Conservation (phyloP, 2,797 vertebrate genomes). For the Knipowitschia caucasica region DNA sequence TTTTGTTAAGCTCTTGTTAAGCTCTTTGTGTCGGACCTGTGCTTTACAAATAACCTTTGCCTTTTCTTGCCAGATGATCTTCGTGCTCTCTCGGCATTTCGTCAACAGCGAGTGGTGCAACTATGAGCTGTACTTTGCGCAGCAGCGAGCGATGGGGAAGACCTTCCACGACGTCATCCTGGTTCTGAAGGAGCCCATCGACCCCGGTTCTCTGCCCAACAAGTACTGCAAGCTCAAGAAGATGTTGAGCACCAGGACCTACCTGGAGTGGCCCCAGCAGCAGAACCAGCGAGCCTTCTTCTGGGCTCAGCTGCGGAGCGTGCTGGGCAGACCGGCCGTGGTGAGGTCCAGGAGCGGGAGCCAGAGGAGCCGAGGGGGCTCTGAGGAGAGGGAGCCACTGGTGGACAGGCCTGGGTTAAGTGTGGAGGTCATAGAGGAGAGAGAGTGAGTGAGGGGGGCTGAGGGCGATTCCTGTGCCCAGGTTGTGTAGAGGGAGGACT, state of each 20-base stretch:
- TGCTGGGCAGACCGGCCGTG: constrained; percentile 71
- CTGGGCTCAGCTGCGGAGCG: constrained; percentile 80
- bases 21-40: no score
- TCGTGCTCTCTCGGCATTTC: constrained; percentile 81
- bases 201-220: constrained; percentile 73
- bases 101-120: constrained; percentile 91
- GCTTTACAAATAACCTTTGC: no score
- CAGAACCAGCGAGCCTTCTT: constrained; percentile 77
- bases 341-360: constrained; percentile 23
- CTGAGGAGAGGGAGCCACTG: constrained; percentile 15
- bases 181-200: constrained; percentile 81
- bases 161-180: constrained; percentile 79
- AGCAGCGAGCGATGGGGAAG: constrained; percentile 82
- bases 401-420: constrained; percentile 11
- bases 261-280: constrained; percentile 85
- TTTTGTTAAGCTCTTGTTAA: no score
- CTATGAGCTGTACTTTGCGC: constrained; percentile 87
- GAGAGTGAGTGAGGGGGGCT: no score
- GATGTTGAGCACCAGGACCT: constrained; percentile 82
- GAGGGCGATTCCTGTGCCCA: no score
- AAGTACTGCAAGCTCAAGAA: constrained; percentile 84
- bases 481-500: no score
- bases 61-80: constrained; percentile 78
- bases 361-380: constrained; percentile 40
- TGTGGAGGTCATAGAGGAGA: constrained; percentile 10